Evolutionary conservation across 2,888 invertebrate genomes (phyloP), one percentile per base, ranked within the genome.

Genomic region (Orthosia gracilis): DNA sequence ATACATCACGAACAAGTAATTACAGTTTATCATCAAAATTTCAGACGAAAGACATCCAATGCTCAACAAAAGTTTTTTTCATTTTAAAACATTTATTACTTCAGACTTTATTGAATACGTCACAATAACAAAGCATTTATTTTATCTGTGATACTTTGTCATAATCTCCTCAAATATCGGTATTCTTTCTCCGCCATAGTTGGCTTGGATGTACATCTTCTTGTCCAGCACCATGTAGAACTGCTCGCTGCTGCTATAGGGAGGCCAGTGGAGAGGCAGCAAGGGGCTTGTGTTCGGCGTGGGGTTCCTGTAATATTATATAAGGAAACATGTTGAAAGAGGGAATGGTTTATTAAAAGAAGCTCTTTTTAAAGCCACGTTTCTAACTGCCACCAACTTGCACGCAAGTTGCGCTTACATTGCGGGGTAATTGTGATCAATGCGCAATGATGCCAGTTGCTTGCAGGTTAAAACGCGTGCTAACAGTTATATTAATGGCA

Each of bases 121-220:
- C 23, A 55, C 31, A 49, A 40, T 17, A 23, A 4, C 1, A 23
- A 1, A 5, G 13, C 15, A 49, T 21, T 47, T 4, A 52, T 52
- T 54, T 52, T 49, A 78, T 66, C 71, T 21, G 13, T 77, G 70
- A 54, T 78, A 77, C 18, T 84, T 91, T 91, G 18, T 88, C 77
- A 78, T 89, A 87, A 91, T 89, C 80, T 89, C 88, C 67, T 88
- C 83, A 72, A 91, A 93, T 18, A 92, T 78, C 3, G 85, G 85
- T 78, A 92, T 91, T 83, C 86, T 92, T 23, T 86, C 82, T 13
- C 89, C 87, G 76, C 90, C 87, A 57, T 91, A 90, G 65, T 90
- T 65, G 7, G 77, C 74, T 77, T 85, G 79, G 26, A 91, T 76
- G 47, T 54, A 71, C 81, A 55, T 91, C 69, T 61, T 87, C 78